Percentiles rank a stretch among this genome's conserved stretches.
Evolutionary conservation across 1,140 invertebrate species (phyloP).

Genomic region (Papilio machaon): DNA sequence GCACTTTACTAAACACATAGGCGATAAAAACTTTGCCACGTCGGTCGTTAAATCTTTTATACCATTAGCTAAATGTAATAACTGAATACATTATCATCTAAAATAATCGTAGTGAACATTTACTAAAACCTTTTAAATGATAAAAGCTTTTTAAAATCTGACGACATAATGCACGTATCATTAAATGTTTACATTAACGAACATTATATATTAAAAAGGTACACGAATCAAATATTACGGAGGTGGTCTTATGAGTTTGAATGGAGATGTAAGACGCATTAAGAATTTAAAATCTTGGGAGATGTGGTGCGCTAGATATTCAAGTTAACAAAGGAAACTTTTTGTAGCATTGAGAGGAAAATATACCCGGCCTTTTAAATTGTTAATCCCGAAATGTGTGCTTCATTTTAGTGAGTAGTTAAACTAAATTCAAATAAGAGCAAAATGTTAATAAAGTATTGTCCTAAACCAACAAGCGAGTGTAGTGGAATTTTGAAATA

Average conservation of each 20-base stretch:
- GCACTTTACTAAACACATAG: not conserved
- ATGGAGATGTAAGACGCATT: conserved; percentile 40
- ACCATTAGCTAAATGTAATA: not conserved
- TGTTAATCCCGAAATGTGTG: conserved; percentile 36
- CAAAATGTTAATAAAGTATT: conserved; percentile 54
- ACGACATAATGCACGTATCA: conserved; percentile 30
- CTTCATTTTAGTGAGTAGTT: conserved; percentile 42
- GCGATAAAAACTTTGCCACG: not conserved
- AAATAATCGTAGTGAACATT: conserved; percentile 11
- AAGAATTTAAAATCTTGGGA: conserved; percentile 53
- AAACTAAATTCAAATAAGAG: conserved; percentile 52
- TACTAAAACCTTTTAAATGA: conserved; percentile 34
- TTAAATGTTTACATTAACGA: conserved; percentile 34
- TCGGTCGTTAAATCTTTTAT: not conserved
- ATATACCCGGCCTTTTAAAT: conserved; percentile 45
- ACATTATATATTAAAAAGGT: conserved; percentile 36
- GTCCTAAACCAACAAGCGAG: conserved; percentile 52
- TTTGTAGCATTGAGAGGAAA: conserved; percentile 42
- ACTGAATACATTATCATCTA: not conserved
- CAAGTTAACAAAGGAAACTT: conserved; percentile 44
- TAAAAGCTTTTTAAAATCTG: conserved; percentile 32
- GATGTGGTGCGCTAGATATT: conserved; percentile 51
- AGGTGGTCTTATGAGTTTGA: conserved; percentile 12
- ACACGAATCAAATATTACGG: not conserved
- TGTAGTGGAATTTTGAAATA: conserved; percentile 39